These are phyloP conservation scores for Glossosoma conforme DNA, from an alignment of 1,140 invertebrate genomes.

Conservation along the genomic window DNA sequence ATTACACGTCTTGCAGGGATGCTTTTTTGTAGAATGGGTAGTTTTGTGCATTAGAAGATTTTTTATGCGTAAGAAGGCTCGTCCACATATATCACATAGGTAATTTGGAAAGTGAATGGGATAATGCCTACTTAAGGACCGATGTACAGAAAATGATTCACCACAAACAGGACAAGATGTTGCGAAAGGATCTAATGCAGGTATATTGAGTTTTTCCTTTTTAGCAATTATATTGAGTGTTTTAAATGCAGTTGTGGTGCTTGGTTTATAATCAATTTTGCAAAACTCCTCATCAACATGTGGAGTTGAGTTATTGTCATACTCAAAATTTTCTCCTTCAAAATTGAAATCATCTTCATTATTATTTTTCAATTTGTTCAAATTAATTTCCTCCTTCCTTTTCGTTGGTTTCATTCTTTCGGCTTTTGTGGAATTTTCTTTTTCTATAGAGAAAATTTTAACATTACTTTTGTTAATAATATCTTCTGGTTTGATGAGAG, in stretches of 20 bases:
- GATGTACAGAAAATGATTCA: background rate
- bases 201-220: background rate
- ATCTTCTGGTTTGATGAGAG: background rate
- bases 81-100: slow-evolving; percentile 3
- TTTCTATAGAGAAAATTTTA: background rate
- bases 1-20: slow-evolving; percentile 5
- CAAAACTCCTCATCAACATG: background rate
- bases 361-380: background rate
- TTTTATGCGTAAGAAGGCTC: background rate
- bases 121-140: background rate
- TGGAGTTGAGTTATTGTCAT: background rate
- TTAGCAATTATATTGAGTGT: background rate
- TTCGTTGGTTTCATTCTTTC: background rate
- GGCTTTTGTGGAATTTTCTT: background rate
- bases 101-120: slow-evolving; percentile 1
- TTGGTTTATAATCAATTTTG: background rate
- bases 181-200: background rate
- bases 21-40: background rate
- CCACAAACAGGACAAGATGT: slow-evolving; percentile 6
- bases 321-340: background rate
- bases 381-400: background rate
- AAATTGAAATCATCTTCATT: background rate
- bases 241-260: background rate
- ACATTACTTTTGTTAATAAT: background rate
- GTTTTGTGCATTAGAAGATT: background rate